A percentile compares a stretch with the other conserved stretches of the same genome.
phyloP scores from a whole-genome alignment of 2,888 invertebrate species.

The Eudemis profundana region DNA sequence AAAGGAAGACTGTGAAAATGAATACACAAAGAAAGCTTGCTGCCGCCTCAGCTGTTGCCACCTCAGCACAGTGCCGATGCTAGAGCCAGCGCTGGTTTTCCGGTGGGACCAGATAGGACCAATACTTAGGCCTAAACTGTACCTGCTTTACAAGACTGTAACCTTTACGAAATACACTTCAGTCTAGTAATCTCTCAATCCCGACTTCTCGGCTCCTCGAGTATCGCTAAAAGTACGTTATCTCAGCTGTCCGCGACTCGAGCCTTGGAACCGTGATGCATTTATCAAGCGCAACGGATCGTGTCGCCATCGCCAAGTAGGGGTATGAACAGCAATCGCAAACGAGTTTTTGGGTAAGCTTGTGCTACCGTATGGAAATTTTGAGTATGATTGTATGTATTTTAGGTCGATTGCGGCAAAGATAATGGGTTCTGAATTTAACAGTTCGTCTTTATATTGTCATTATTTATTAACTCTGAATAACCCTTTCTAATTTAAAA shows the following conservation, averaged over 20 bases:
- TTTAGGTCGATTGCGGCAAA: conserved; percentile 19
- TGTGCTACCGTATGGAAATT: conserved; percentile 30
- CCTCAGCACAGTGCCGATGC: too few relatives aligned
- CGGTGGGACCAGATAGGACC: too few relatives aligned
- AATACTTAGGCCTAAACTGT: not conserved
- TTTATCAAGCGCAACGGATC: conserved; percentile 31
- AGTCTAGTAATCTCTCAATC: conserved; percentile 21
- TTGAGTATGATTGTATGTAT: conserved; percentile 43
- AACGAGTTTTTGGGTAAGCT: conserved; percentile 41
- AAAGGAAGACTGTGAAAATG: too few relatives aligned
- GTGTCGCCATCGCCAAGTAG: conserved; percentile 38
- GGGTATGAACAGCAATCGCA: conserved; percentile 38
- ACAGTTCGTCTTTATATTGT: not conserved
- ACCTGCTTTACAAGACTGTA: not conserved
- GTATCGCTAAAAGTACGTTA: conserved; percentile 38
- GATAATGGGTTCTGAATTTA: not conserved
- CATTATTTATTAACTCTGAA: too few relatives aligned
- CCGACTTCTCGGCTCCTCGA: conserved; percentile 32
- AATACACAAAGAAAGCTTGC: too few relatives aligned
- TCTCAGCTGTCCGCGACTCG: conserved; percentile 21
- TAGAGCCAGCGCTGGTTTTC: too few relatives aligned
- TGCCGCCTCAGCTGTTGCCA: too few relatives aligned
- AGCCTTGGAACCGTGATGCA: conserved; percentile 35
- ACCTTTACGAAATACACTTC: not conserved
- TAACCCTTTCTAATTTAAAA: too few relatives aligned